Base-by-base conservation (phyloP, 2,888 invertebrate genomes). In the Napeogenes sylphis region DNA sequence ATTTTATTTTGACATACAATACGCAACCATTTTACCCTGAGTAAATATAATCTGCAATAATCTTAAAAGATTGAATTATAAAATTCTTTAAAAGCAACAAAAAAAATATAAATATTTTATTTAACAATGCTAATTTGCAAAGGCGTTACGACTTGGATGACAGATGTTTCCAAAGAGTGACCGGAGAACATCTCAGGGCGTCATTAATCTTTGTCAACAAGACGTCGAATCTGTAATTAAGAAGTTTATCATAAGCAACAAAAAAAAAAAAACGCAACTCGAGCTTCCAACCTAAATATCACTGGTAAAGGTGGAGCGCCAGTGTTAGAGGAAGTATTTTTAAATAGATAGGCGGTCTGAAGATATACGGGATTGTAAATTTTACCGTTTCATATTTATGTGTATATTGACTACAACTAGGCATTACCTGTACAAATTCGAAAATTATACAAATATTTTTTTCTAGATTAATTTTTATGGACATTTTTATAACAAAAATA, bases 191-290 rank as follows among this genome's bases (percentile, higher is more conserved):
- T 59, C 64, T 58, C 65, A 42, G 35, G 61, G 64, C 64, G 45
- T 64, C 75, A 75, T 75, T 72, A 73, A 73, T 75, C 74, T 69
- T 62, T 71, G 75, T 74, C 74, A 71, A 71, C 73, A 66, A 66
- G 67, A 68, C 68, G 71, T 75, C 74, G 73, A 75, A 74, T 73
- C 69, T 63, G 68, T 73, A 75, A 74, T 75, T 73, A 75, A 73
- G 73, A 73, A 73, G 71, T 75, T 74, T 71, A 73, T 74, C 70
- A 75, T 72, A 73, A 71, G 69, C 68, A 71, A 70, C 73, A 72
- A 72, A 72, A 72, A 71, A 70, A 73, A 72, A 72, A 72, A 72
- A 71, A 61, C 0, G 65, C 66, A 69, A 56, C 65, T 65, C 68
- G 61, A 66, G 57, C 63, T 21, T 65, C 62, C 66, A 70, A 71